phyloP scores from a whole-genome alignment of 2,113 vertebrate genomes.

The Malurus elegans region DNA sequence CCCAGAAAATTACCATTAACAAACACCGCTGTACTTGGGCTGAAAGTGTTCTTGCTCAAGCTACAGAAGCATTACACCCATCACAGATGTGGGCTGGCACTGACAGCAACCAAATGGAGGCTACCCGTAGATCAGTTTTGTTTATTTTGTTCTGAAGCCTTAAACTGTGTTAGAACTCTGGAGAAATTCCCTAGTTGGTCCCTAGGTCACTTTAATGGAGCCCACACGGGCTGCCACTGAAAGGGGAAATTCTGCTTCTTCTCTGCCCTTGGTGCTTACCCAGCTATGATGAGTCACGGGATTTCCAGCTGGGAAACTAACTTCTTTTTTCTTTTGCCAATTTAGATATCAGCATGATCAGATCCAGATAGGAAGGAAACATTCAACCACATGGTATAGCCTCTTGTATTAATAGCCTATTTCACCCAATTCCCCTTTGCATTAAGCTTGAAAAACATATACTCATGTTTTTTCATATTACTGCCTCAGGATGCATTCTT shows the following conservation, averaged over 20 bases:
- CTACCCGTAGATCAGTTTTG: neutral
- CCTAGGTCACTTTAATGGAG: neutral
- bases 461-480: neutral
- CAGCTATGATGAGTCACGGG: neutral
- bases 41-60: neutral
- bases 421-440: neutral
- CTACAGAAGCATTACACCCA: neutral
- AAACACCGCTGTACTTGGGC: neutral
- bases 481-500: neutral
- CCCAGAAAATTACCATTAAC: neutral
- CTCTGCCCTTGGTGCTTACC: neutral
- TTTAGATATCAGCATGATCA: neutral
- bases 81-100: neutral
- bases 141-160: neutral
- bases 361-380: neutral
- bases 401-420: neutral
- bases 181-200: neutral
- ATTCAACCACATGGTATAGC: neutral
- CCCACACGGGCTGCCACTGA: neutral
- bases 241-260: neutral
- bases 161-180: neutral
- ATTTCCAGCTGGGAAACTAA: neutral
- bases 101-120: neutral
- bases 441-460: neutral
- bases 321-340: slow-evolving; percentile 1